A percentile compares a stretch with the other conserved stretches of the same genome.
These are phyloP conservation scores for Troilus luridus DNA, from an alignment of 2,888 invertebrate species.

Conservation along the genomic window DNA sequence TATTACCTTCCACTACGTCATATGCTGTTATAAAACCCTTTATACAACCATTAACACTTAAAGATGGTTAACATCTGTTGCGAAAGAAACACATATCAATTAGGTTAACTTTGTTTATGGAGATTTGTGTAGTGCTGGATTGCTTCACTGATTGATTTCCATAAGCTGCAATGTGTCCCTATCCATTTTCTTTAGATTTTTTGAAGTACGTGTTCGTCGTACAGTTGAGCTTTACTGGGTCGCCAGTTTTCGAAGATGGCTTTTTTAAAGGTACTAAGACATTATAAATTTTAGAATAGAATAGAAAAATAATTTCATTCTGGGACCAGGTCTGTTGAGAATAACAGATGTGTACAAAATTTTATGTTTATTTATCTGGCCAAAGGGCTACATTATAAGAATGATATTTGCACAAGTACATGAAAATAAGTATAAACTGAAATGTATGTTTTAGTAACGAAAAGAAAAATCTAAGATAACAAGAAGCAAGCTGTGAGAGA, in stretches of 20 bases:
- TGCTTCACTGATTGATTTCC: background rate
- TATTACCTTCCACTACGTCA: background rate
- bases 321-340: too few relatives aligned
- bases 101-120: constrained; percentile 44
- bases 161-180: constrained; percentile 16
- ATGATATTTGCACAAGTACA: too few relatives aligned
- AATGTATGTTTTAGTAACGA: too few relatives aligned
- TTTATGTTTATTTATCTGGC: too few relatives aligned
- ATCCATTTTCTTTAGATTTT: background rate
- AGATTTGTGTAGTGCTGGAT: background rate
- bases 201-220: constrained; percentile 19
- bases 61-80: background rate
- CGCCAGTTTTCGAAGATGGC: background rate
- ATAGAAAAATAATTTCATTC: too few relatives aligned
- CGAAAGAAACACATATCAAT: background rate
- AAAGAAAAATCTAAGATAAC: too few relatives aligned
- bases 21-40: background rate
- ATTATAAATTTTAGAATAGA: background rate
- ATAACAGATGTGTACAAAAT: too few relatives aligned
- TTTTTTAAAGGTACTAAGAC: background rate
- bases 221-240: constrained; percentile 2
- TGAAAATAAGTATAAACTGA: too few relatives aligned
- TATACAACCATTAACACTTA: background rate
- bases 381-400: too few relatives aligned
- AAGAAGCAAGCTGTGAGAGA: too few relatives aligned